These are phyloP conservation scores for Peromyscus nudipes DNA, from an alignment of 2,797 vertebrate species.

Conservation along the genomic window DNA sequence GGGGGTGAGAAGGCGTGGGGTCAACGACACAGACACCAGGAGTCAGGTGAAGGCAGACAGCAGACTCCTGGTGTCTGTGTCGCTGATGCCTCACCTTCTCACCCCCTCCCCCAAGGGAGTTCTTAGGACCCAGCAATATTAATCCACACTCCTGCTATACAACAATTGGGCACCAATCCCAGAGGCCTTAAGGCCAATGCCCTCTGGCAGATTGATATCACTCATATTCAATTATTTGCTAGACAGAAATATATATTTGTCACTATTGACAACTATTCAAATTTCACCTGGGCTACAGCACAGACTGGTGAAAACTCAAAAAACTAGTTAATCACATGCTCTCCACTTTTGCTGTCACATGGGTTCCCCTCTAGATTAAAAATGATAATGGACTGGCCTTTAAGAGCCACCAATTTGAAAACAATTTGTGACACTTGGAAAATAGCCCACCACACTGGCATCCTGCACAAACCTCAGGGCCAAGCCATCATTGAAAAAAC, in stretches of 20 bases:
- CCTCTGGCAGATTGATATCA: background rate
- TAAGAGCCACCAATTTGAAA: background rate
- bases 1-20: too few relatives aligned
- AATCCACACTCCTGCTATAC: background rate
- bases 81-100: too few relatives aligned
- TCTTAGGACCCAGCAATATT: too few relatives aligned
- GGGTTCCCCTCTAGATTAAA: background rate
- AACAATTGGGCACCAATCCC: background rate
- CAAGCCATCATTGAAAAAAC: background rate
- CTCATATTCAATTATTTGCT: background rate
- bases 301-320: background rate
- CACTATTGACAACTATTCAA: background rate
- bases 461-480: background rate
- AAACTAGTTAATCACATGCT: background rate
- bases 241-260: background rate
- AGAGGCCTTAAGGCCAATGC: background rate
- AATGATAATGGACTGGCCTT: background rate
- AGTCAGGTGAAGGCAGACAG: too few relatives aligned
- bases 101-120: too few relatives aligned
- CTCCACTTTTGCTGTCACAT: background rate
- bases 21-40: too few relatives aligned
- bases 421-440: background rate
- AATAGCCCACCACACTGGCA: background rate
- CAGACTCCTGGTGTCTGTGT: too few relatives aligned
- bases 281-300: background rate